Conservation (phyloP, 2,888 invertebrate genomes). For the Apamea sordens region DNA sequence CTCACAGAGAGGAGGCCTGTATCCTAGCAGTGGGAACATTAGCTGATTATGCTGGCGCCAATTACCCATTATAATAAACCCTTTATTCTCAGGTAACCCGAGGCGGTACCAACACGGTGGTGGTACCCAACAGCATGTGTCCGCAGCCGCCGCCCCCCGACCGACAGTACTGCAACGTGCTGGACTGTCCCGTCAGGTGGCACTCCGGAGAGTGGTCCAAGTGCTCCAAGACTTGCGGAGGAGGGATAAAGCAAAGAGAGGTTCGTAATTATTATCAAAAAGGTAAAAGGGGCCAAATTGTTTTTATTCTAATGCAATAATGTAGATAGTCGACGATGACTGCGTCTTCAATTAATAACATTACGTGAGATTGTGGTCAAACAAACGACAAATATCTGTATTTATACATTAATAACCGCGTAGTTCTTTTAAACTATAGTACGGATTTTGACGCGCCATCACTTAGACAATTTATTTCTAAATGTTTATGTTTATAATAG, state of each 20-base stretch:
- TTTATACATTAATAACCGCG: not conserved
- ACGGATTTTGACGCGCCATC: not conserved
- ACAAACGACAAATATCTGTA: too few relatives aligned
- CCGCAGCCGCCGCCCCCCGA: constrained; percentile 97
- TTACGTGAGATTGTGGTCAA: too few relatives aligned
- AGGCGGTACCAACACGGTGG: constrained; percentile 96
- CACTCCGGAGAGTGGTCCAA: constrained; percentile 96
- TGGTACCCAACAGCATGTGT: constrained; percentile 98
- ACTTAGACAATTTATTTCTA: not conserved
- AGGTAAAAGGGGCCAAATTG: not conserved
- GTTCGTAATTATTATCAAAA: constrained; percentile 65
- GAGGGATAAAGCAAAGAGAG: constrained; percentile 95
- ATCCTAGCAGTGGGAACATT: too few relatives aligned
- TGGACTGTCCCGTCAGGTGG: constrained; percentile 98
- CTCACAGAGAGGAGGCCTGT: too few relatives aligned
- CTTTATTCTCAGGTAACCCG: constrained; percentile 92
- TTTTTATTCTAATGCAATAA: too few relatives aligned
- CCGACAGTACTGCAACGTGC: constrained; percentile 97
- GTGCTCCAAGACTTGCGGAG: constrained; percentile 98
- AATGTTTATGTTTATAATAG: not conserved
- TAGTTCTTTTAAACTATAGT: not conserved
- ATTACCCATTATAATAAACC: not conserved
- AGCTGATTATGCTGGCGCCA: not conserved
- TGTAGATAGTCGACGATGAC: too few relatives aligned
- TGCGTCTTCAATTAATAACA: too few relatives aligned